Base-by-base conservation (phyloP, 1,140 invertebrate species). In the Amphibalanus amphitrite region DNA sequence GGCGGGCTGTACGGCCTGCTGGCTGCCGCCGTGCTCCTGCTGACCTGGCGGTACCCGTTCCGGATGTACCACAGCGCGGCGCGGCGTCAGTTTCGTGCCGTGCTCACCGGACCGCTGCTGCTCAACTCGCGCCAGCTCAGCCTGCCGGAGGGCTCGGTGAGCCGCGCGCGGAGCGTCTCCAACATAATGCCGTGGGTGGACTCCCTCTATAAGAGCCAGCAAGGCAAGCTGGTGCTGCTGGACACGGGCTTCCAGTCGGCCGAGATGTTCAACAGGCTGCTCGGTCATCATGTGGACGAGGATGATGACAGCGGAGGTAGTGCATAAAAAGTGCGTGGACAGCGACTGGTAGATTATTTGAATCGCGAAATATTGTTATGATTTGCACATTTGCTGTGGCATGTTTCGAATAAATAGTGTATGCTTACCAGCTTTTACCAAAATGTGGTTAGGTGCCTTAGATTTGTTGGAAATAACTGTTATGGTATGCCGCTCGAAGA, bases 51-150 rank as follows among this genome's bases (percentile, higher is more conserved):
- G 10, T 59, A 59, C 47, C 47, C 47, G 47, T 59, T 59, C 47
- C 47, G 47, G 47, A 59, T 59, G 47, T 59, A 59, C 47, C 47
- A 59, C 47, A 59, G 47, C 47, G 47, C 47, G 47, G 47, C 47
- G 17, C 6, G 47, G 47, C 47, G 47, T 8, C 10, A 59, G 47
- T 59, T 59, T 20, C 47, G 47, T 20, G 47, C 47, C 6, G 47
- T 59, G 6, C 47, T 59, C 47, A 59, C 47, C 10, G 47, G 47
- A 20, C 47, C 47, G 47, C 47, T 59, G 47, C 13, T 59, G 47
- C 1, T 59, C 13, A 59, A 13, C 1, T 23, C 20, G 47, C 47
- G 47, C 23, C 47, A 59, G 13, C 13, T 59, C 13, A 59, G 13
- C 1, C 47, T 59, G 47, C 10, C 47, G 20, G 47, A 59, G 13